Conservation (phyloP, 2,888 invertebrate genomes). For the Euphydryas editha region DNA sequence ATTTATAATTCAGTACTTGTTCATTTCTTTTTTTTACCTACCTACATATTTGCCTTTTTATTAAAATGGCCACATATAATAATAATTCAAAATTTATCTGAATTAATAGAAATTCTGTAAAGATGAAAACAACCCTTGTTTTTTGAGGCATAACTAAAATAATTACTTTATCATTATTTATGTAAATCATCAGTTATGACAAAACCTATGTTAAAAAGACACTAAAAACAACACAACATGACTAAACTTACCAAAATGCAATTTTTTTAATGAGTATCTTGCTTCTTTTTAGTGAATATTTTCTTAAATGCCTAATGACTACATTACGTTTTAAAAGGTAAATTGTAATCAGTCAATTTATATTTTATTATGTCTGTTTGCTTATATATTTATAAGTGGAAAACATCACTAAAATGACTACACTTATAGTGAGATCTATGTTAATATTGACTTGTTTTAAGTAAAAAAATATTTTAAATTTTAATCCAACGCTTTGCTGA, state of each 20-base stretch:
- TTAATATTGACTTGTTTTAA: constrained; percentile 56
- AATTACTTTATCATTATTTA: constrained; percentile 3
- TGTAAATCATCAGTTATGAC: neutral
- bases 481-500: constrained; percentile 18
- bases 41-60: too few species aligned
- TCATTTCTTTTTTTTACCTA: too few species aligned
- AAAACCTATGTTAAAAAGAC: neutral
- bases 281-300: neutral
- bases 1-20: too few species aligned
- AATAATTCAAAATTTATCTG: too few species aligned
- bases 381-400: too few species aligned
- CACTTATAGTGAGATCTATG: constrained; percentile 63
- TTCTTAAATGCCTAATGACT: constrained; percentile 8
- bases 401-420: constrained; percentile 53
- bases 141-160: neutral
- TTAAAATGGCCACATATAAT: too few species aligned
- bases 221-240: neutral
- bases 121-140: neutral
- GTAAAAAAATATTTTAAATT: constrained; percentile 35
- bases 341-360: constrained; percentile 10
- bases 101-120: constrained; percentile 1
- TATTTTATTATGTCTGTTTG: constrained; percentile 4
- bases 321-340: neutral
- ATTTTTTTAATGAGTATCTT: neutral
- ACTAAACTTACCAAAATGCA: neutral